phyloP scores from a whole-genome alignment of 2,888 invertebrate genomes.

The Conus canariensis region DNA sequence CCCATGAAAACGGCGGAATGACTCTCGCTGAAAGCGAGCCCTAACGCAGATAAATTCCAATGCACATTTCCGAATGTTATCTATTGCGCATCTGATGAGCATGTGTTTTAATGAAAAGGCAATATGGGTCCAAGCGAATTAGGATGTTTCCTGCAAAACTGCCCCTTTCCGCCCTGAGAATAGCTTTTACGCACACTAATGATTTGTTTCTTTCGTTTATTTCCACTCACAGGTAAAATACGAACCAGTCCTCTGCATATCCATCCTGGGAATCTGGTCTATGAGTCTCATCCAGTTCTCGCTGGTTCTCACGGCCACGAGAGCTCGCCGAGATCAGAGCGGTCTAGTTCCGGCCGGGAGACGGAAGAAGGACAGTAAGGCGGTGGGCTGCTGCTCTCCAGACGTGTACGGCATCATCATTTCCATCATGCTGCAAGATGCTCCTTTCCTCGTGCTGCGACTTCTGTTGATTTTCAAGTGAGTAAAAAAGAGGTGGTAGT shows the following conservation, averaged over 20 bases:
- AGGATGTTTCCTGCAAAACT: too few species aligned
- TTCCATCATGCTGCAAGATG: conserved; percentile 90
- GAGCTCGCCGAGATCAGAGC: conserved; percentile 74
- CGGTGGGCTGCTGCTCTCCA: conserved; percentile 86
- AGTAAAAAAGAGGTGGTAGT: not conserved
- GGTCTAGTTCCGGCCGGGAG: conserved; percentile 56
- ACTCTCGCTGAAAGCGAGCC: too few species aligned
- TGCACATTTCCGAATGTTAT: too few species aligned
- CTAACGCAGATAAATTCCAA: too few species aligned
- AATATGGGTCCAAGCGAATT: too few species aligned
- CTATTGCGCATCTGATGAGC: too few species aligned
- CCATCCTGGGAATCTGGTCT: conserved; percentile 94
- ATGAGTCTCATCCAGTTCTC: conserved; percentile 97
- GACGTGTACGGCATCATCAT: conserved; percentile 92
- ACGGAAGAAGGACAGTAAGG: conserved; percentile 15
- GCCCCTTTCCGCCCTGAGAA: too few species aligned
- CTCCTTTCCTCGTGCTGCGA: conserved; percentile 90
- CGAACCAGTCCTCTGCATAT: conserved; percentile 88
- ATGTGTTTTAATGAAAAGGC: too few species aligned
- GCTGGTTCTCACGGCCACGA: conserved; percentile 93
- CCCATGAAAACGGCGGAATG: too few species aligned
- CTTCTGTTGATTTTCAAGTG: conserved; percentile 86
- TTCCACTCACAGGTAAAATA: conserved; percentile 76
- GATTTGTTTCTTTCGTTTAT: not conserved
- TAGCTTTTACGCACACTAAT: too few species aligned